Conservation (phyloP, 2,113 vertebrate species). For the Aldabrachelys gigantea region DNA sequence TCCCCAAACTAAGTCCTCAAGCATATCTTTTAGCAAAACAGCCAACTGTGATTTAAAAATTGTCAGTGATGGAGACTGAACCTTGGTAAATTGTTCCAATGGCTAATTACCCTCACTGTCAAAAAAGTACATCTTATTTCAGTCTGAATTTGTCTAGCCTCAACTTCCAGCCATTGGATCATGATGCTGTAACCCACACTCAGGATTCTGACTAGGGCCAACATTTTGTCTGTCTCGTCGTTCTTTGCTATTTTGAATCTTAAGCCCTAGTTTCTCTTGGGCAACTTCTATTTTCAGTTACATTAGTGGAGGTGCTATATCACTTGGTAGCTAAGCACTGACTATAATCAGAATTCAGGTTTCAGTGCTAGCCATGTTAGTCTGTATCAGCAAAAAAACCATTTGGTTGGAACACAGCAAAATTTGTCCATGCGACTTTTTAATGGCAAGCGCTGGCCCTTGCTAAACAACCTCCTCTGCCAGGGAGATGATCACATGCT, state of each 20-base stretch:
- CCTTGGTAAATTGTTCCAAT: background rate
- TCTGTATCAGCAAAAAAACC: too few species aligned
- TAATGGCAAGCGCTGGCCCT: conserved; percentile 21
- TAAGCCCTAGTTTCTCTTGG: background rate
- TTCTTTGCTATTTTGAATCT: background rate
- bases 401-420: background rate
- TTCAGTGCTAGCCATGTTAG: too few species aligned
- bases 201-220: fast-evolving
- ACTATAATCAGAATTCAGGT: background rate
- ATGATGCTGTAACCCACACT: background rate
- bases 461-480: conserved; percentile 37
- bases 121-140: background rate
- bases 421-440: conserved; percentile 36
- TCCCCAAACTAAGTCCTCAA: background rate
- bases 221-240: background rate
- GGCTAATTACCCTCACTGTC: background rate
- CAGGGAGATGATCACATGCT: conserved; percentile 38
- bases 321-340: background rate
- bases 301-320: background rate
- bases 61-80: background rate
- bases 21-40: background rate
- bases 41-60: background rate
- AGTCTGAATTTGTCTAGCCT: background rate
- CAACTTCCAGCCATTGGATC: background rate
- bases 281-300: background rate